Evolutionary conservation across 2,888 invertebrate species (phyloP).

Genomic region (Stenichneumon culpator): DNA sequence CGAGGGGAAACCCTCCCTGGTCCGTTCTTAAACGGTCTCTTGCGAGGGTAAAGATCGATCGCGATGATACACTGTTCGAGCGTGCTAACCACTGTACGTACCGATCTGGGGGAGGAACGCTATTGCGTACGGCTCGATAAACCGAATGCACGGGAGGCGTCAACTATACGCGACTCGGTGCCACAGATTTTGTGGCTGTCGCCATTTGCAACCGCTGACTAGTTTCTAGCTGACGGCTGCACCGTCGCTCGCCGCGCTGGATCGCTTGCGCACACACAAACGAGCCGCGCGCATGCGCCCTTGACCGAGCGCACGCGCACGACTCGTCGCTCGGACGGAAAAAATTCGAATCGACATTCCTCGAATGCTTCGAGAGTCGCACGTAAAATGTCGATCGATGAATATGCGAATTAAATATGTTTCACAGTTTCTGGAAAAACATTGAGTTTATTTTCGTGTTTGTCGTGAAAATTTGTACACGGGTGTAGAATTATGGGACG

Average conservation of each 20-base stretch:
- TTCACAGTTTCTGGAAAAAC: background rate
- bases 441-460: constrained; percentile 5
- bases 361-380: background rate
- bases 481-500: background rate
- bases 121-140: constrained; percentile 77
- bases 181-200: constrained; percentile 82
- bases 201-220: constrained; percentile 84
- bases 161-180: constrained; percentile 81
- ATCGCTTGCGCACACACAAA: background rate
- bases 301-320: constrained; percentile 24
- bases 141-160: constrained; percentile 79
- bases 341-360: constrained; percentile 31
- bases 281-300: constrained; percentile 14
- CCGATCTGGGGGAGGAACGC: constrained; percentile 77
- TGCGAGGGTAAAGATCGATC: constrained; percentile 13
- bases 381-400: constrained; percentile 1
- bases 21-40: constrained; percentile 9
- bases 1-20: constrained; percentile 54
- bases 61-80: constrained; percentile 39
- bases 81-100: constrained; percentile 73
- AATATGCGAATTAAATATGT: background rate
- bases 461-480: background rate
- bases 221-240: constrained; percentile 75
- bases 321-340: background rate
- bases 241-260: constrained; percentile 45